Evolutionary conservation across 2,888 invertebrate species (phyloP).

Genomic region (Oscheius sp.): DNA sequence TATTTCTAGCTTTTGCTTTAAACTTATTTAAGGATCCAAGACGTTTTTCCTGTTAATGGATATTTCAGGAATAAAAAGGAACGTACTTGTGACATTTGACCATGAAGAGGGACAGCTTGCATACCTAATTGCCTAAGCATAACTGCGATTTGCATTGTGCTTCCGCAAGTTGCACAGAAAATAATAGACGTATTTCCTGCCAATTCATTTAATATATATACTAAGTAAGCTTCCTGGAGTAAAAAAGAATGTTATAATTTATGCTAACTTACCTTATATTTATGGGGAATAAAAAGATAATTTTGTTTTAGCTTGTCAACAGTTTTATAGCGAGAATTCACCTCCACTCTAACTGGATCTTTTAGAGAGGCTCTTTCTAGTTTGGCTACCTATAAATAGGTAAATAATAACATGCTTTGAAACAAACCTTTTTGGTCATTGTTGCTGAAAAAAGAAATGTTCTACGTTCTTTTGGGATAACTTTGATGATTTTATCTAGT

Average conservation of each 20-base stretch:
- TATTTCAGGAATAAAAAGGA: neutral
- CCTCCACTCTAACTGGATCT: slow-evolving; percentile 94
- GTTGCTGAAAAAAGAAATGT: slow-evolving; percentile 97
- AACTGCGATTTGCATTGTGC: slow-evolving; percentile 82
- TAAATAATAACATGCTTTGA: neutral
- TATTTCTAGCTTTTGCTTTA: slow-evolving; percentile 88
- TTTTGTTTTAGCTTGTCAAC: slow-evolving; percentile 94
- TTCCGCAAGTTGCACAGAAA: slow-evolving; percentile 93
- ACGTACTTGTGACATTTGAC: slow-evolving; percentile 89
- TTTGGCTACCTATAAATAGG: slow-evolving; percentile 80
- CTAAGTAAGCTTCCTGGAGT: slow-evolving; percentile 89
- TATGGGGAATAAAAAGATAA: slow-evolving; percentile 92
- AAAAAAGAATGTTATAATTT: neutral
- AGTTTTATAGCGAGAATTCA: slow-evolving; percentile 89
- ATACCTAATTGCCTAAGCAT: slow-evolving; percentile 89
- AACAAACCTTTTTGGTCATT: slow-evolving; percentile 83
- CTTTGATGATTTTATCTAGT: slow-evolving; percentile 87
- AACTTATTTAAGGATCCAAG: slow-evolving; percentile 95
- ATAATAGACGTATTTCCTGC: slow-evolving; percentile 93
- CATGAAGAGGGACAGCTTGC: slow-evolving; percentile 91
- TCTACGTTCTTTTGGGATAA: slow-evolving; percentile 87
- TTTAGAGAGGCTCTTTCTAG: slow-evolving; percentile 90
- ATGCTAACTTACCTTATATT: slow-evolving; percentile 83
- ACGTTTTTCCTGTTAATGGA: slow-evolving; percentile 79
- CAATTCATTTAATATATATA: slow-evolving; percentile 91